Evolutionary conservation across 1,140 invertebrate species (phyloP), one percentile per base, ranked within the genome.

Genomic region (Parasteatoda tepidariorum): DNA sequence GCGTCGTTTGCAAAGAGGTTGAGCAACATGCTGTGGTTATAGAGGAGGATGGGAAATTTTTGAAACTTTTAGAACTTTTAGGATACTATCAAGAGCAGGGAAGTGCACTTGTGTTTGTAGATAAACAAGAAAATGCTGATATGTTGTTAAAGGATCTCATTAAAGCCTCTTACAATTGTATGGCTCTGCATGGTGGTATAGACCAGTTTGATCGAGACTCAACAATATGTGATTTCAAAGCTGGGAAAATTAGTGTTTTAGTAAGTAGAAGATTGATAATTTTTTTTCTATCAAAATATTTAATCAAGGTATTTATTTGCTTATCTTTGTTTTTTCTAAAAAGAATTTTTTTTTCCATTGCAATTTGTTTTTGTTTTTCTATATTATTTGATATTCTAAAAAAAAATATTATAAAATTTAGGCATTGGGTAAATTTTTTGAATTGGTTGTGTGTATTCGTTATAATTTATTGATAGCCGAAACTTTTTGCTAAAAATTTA

Each of bases 171-270:
- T 98, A 99, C 86, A 93, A 93, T 24, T 99, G 97, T 88, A 94
- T 99, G 92, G 96, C 97, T 31, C 91, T 99, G 26, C 98, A 99
- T 88, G 98, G 98, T 64, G 98, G 97, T 87, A 99, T 99, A 87
- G 98, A 99, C 91, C 98, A 99, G 90, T 98, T 97, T 89, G 98
- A 99, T 90, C 91, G 98, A 85, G 98, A 99, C 90, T 98, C 96
- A 1, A 99, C 96, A 0, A 99, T 99, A 85, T 92, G 96, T 30
- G 98, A 99, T 89, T 99, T 99, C 89, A 99, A 99, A 90, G 93
- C 93, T 34, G 98, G 97, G 54, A 94, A 96, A 88, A 88, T 93
- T 9, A 92, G 91, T 86, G 87, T 94, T 18, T 86, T 94, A 87
- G 92, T 93, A 62, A 83, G 81, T 57, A 34, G 1, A n/a, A 62